Evolutionary conservation across 2,888 invertebrate genomes (phyloP).

Genomic region (Tineola bisselliella): DNA sequence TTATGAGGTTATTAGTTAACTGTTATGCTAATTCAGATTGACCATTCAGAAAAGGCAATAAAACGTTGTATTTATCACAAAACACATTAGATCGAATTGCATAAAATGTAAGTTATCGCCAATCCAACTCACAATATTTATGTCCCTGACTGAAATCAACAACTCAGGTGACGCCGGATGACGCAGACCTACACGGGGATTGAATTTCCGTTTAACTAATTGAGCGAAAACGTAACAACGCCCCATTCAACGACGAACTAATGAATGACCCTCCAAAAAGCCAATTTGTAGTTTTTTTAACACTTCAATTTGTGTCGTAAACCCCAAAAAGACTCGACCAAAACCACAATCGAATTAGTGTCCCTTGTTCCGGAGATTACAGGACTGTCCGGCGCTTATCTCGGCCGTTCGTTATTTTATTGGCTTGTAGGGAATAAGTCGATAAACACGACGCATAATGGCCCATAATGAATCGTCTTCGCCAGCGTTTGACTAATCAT

Average conservation of each 20-base stretch:
- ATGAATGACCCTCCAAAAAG: conserved; percentile 63
- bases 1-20: not conserved
- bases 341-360: conserved; percentile 70
- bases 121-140: not conserved
- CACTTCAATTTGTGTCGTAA: conserved; percentile 67
- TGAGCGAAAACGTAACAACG: conserved; percentile 64
- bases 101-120: conserved; percentile 1
- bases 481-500: conserved; percentile 63
- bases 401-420: conserved; percentile 68
- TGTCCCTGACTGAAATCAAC: not conserved
- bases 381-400: conserved; percentile 65
- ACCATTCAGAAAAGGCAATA: not conserved
- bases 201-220: conserved; percentile 64
- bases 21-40: not conserved
- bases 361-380: conserved; percentile 68
- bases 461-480: conserved; percentile 65
- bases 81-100: not conserved
- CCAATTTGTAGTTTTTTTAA: conserved; percentile 68
- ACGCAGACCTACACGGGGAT: conserved; percentile 21
- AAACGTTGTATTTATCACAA: not conserved
- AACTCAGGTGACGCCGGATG: not conserved
- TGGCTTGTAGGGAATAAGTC: conserved; percentile 65
- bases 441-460: conserved; percentile 68
- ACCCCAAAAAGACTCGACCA: conserved; percentile 60
- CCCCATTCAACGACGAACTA: conserved; percentile 58